These are phyloP conservation scores for Pogoniulus pusillus DNA, from an alignment of 2,797 vertebrate genomes.

Conservation along the genomic window DNA sequence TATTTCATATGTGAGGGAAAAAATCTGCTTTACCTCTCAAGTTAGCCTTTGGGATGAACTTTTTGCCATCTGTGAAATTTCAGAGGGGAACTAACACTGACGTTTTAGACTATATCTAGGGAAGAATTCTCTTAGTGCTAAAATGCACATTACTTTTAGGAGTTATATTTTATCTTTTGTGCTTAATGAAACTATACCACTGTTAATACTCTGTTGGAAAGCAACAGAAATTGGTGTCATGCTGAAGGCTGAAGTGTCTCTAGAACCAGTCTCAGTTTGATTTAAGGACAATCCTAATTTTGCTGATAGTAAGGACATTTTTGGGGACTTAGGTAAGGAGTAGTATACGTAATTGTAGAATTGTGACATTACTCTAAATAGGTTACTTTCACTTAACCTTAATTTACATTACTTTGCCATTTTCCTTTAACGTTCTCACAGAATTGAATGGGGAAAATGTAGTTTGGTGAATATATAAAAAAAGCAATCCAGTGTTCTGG, in stretches of 20 bases:
- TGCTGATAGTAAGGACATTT: not conserved
- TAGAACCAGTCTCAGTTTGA: not conserved
- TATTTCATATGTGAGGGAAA: not conserved
- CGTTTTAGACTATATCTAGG: not conserved
- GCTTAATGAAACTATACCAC: not conserved
- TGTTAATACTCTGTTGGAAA: not conserved
- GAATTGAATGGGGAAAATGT: not conserved
- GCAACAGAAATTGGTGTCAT: not conserved
- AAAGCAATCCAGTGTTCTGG: not conserved
- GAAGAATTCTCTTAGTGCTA: not conserved
- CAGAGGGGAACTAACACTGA: not conserved
- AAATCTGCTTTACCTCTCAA: not conserved
- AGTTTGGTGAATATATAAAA: not conserved
- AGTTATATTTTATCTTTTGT: not conserved
- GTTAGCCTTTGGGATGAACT: not conserved
- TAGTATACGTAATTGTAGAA: not conserved
- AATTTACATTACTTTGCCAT: not conserved
- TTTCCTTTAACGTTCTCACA: not conserved
- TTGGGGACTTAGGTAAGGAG: not conserved
- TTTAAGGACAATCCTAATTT: slow-evolving; percentile 1
- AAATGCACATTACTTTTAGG: not conserved
- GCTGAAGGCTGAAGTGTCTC: not conserved
- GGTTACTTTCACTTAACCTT: not conserved
- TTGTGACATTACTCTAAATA: not conserved
- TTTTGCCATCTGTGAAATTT: not conserved